These are phyloP conservation scores for Argyrosomus regius DNA, from an alignment of 2,797 vertebrate species.

Conservation along the genomic window DNA sequence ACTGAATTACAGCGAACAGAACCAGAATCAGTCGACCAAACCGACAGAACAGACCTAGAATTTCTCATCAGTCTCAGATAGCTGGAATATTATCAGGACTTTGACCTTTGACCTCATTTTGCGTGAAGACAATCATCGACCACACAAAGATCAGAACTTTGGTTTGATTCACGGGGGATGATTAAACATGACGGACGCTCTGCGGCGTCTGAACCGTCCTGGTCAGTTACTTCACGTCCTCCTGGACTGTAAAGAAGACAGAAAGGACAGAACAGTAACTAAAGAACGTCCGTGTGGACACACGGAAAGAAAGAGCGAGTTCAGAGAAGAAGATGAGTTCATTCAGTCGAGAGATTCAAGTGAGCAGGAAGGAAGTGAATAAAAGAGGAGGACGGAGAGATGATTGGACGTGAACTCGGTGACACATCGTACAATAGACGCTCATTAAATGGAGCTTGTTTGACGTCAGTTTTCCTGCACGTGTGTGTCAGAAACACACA, in stretches of 20 bases:
- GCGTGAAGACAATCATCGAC: too few relatives aligned
- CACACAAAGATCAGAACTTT: too few relatives aligned
- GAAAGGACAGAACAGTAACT: too few relatives aligned
- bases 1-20: background rate
- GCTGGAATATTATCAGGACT: background rate
- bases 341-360: background rate
- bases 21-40: too few relatives aligned
- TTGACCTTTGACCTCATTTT: background rate
- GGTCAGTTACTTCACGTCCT: too few relatives aligned
- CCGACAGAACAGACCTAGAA: too few relatives aligned
- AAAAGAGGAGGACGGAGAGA: background rate
- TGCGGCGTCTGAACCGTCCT: too few relatives aligned
- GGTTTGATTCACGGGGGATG: too few relatives aligned
- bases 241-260: too few relatives aligned
- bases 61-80: background rate
- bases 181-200: too few relatives aligned
- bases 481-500: background rate
- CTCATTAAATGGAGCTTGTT: slow-evolving; percentile 37
- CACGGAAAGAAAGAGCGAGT: background rate
- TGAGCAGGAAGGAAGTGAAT: background rate
- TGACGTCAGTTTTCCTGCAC: slow-evolving; percentile 42
- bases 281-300: too few relatives aligned
- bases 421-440: slow-evolving; percentile 30
- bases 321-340: slow-evolving; percentile 19
- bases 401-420: slow-evolving; percentile 41